Evolutionary conservation across 2,888 invertebrate species (phyloP), one percentile per base, ranked within the genome.

Genomic region (Chrysodeixis includens): DNA sequence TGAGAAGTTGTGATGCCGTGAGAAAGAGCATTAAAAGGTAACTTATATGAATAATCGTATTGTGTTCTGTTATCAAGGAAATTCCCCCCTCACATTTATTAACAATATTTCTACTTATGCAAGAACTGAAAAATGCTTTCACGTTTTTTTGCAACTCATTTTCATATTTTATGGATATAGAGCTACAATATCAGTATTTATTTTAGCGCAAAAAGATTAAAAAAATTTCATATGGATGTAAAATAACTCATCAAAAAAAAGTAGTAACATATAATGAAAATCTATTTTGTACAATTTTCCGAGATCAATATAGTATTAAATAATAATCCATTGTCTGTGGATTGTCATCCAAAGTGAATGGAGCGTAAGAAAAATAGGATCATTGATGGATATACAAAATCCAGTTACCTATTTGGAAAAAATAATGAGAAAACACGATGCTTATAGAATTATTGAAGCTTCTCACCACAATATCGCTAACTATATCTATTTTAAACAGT

Each of bases 31-130:
- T 40, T 40, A 40, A 40, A 40, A 40, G 4, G 40, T 40, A 40
- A 40, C n/a, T 40, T 40, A 40, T 40, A 40, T 40, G 40, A 40
- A n/a, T 40, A n/a, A n/a, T n/a, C n/a, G 10, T 32, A 40, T n/a
- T n/a, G 40, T n/a, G 26, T 26, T 26, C 7, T n/a, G 40, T 40
- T 40, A 40, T 40, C 40, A n/a, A n/a, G 40, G 40, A 7, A 40
- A 40, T 40, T 40, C 14, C 7, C 6, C 6, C n/a, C 6, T 40
- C 6, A 40, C 5, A 40, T 40, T 40, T 40, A 35, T 35, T 40
- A 40, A n/a, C 40, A 40, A 14, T 4, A 35, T 35, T 35, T 35
- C 1, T 40, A n/a, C n/a, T 40, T 40, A 4, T 40, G 40, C n/a
- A n/a, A 40, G 40, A 40, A 40, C 40, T 40, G 35, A 14, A n/a